A percentile compares a stretch with the other conserved stretches of the same genome.
phyloP scores from a whole-genome alignment of 2,888 invertebrate species.

The Hydriomena furcata region DNA sequence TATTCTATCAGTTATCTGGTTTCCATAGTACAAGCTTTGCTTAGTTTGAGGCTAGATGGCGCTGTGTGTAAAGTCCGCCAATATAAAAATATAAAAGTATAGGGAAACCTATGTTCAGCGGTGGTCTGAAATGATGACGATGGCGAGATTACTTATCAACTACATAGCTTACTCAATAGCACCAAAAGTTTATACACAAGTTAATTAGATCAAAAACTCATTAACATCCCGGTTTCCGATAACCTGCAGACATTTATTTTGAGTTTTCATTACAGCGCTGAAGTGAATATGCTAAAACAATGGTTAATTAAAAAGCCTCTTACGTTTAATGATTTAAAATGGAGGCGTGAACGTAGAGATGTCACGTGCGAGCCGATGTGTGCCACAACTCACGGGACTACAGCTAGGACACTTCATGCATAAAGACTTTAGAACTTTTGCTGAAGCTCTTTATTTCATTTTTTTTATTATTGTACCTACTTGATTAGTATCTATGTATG shows the following conservation, averaged over 20 bases:
- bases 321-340: slow-evolving; percentile 57
- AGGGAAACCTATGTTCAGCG: too few species aligned
- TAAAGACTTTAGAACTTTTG: not conserved
- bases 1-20: too few species aligned
- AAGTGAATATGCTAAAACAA: slow-evolving; percentile 51
- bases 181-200: slow-evolving; percentile 5
- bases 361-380: slow-evolving; percentile 38
- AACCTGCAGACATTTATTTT: slow-evolving; percentile 19
- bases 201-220: slow-evolving; percentile 22
- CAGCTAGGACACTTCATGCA: not conserved
- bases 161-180: not conserved
- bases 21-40: too few species aligned
- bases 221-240: slow-evolving; percentile 16
- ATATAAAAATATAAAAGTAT: too few species aligned
- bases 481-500: too few species aligned
- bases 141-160: not conserved
- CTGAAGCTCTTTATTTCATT: too few species aligned
- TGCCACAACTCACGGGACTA: not conserved
- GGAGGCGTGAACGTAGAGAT: slow-evolving; percentile 45
- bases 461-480: too few species aligned
- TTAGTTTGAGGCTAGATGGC: too few species aligned
- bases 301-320: slow-evolving; percentile 63
- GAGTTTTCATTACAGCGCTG: slow-evolving; percentile 14
- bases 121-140: too few species aligned
- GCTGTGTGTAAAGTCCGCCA: too few species aligned